These are phyloP conservation scores for Calycopis cecrops DNA, from an alignment of 1,140 invertebrate species.

Conservation along the genomic window DNA sequence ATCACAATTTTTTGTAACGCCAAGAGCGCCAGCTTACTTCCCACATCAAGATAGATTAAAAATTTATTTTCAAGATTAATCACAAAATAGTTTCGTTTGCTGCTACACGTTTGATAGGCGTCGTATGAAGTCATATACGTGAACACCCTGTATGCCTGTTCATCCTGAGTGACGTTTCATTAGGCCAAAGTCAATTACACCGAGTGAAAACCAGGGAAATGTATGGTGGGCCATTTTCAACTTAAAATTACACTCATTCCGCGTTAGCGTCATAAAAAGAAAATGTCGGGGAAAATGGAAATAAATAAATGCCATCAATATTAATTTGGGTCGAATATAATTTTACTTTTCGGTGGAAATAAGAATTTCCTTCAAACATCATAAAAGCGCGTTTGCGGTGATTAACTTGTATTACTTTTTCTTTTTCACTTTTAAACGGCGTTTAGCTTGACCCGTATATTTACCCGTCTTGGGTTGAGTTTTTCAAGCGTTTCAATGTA, in stretches of 20 bases:
- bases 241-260: constrained; percentile 47
- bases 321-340: constrained; percentile 30
- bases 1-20: too few relatives aligned
- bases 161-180: constrained; percentile 52
- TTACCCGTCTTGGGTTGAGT: too few relatives aligned
- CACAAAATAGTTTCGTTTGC: too few relatives aligned
- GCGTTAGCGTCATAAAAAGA: constrained; percentile 41
- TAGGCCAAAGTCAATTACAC: constrained; percentile 55
- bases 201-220: constrained; percentile 30
- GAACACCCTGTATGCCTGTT: constrained; percentile 20
- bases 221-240: constrained; percentile 51
- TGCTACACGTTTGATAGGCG: too few relatives aligned
- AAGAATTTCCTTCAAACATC: too few relatives aligned
- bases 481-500: too few relatives aligned
- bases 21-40: too few relatives aligned
- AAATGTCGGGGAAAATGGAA: constrained; percentile 40
- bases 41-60: too few relatives aligned
- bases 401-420: constrained; percentile 19
- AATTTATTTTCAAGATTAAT: too few relatives aligned
- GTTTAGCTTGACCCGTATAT: not conserved
- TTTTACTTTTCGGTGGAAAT: constrained; percentile 16
- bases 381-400: too few relatives aligned
- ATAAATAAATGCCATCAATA: constrained; percentile 42
- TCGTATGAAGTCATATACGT: constrained; percentile 18
- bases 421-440: constrained; percentile 20